Evolutionary conservation across 2,797 vertebrate species (phyloP), one percentile per base, ranked within the genome.

Genomic region (Apogon talboti): DNA sequence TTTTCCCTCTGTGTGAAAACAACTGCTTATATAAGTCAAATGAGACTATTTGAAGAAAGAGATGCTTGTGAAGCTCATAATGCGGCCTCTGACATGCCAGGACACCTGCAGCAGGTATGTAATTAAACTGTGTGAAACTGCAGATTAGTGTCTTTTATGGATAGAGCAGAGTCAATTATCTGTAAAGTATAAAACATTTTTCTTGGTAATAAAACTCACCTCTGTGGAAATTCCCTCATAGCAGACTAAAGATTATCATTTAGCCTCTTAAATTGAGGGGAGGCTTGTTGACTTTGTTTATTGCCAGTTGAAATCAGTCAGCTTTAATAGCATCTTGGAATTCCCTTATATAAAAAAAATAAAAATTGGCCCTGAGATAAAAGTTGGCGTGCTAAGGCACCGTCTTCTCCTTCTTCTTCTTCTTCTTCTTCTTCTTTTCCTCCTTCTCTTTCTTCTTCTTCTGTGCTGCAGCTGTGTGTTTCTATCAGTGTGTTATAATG

Each of bases 141-240:
- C 45, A 66, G 75, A 87, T 83, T 64, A 85, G 50, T 71, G 71
- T 37, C 76, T 70, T 82, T 87, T 86, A 83, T 65, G 48, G 70
- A 44, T 62, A 48, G 71, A 47, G 63, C 83, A 68, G 54, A 69
- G 66, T 82, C 82, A 90, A 78, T 87, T 83, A 87, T 87, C 45
- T 76, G 65, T 51, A 74, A 83, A 88, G 87, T 71, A 79, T 71
- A 73, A 87, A 87, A 86, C 83, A 73, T 75, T 68, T 76, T 78
- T 79, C 28, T 43, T n/a, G 28, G 49, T 59, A 58, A 80, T 91
- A 75, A 80, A 88, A 75, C 30, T 67, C 64, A 83, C 66, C 71
- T 70, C 28, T 38, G 66, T 81, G 92, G 92, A 93, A 93, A 90
- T 89, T 75, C 92, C 92, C 92, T 83, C 81, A 84, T 83, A 89